Evolutionary conservation across 2,888 invertebrate genomes (phyloP), one percentile per base, ranked within the genome.

Genomic region (Protophormia terraenovae): DNA sequence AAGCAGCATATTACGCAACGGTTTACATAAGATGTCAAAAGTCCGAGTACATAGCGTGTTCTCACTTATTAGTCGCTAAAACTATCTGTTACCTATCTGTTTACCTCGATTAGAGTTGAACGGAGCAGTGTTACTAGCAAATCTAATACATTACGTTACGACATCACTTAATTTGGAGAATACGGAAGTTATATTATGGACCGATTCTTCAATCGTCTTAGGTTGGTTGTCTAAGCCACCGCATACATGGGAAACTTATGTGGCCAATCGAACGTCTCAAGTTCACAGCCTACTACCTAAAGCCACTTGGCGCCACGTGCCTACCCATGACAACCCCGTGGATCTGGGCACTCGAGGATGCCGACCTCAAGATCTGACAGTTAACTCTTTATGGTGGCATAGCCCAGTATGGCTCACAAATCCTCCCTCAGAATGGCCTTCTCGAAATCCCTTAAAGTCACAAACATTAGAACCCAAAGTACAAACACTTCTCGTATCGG

Each of bases 321-420:
- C 76, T 4, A 66, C 73, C 0, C 27, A 19, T 24, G 58, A 76
- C 10, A 83, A 77, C 50, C 82, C 76, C 0, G 69, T 62, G 4
- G 82, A 77, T 35, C 27, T 83, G 0, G 77, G 83, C 7, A 83
- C 69, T 8, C 69, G 82, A 32, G 82, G 76, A 1, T 71, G 35
- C n/a, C n/a, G n/a, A n/a, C n/a, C n/a, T n/a, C n/a, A n/a, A n/a
- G n/a, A n/a, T n/a, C n/a, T 27, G 50, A 14, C 19, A 53, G n/a
- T n/a, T 10, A 53, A 53, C 67, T 16, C 24, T 62, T 2, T 75
- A 3, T 75, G 75, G 81, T 75, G 81, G 66, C 19, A 67, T 8
- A 76, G 75, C 0, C 69, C 82, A 14, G 27, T 5, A 7, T 75
- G 75, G 82, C 62, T 75, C 8, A 14, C n/a, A 16, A 27, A 32